Evolutionary conservation across 2,888 invertebrate species (phyloP), one percentile per base, ranked within the genome.

Genomic region (Drosophila vallismaia): DNA sequence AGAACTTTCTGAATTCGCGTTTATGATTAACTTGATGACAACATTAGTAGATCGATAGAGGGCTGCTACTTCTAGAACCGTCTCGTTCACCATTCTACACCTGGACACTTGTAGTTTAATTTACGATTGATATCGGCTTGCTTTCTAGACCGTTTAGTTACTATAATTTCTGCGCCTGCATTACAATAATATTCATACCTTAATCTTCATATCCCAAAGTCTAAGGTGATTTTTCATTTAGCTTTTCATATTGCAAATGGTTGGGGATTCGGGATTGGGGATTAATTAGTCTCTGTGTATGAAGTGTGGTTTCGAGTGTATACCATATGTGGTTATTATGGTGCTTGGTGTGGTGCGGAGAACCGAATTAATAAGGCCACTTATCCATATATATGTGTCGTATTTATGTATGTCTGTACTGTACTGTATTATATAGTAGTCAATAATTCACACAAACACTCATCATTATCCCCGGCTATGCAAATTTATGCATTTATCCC

Each of bases 351-450:
- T 69, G 52, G 69, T 69, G 69, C 69, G 58, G 44, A 69, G 52
- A 69, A 69, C 71, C 52, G 69, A 69, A 71, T 67, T 68, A 67
- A 68, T 67, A 67, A 67, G 67, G 69, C 69, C 70, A 70, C 69
- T 70, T 70, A 70, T 70, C 51, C 62, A 67, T 68, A 69, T 69
- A 68, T 66, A 19, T 19, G 19, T 19, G 19, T 19, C 19, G 19
- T 19, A 38, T 66, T n/a, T 58, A 49, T 31, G 7, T 55, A 45
- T 54, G 36, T 55, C 38, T 54, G 36, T 7, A 28, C 19, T 58
- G 50, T 48, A 62, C 49, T 49, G 49, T 54, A 31, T 69, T 54
- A 31, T 69, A 73, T 81, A 83, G 83, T 85, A 66, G 77, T 81
- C 75, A 24, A 54, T 75, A 72, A 74, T 67, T 63, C 72, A 57